Evolutionary conservation across 1,140 invertebrate species (phyloP).

Genomic region (Magallana angulata): DNA sequence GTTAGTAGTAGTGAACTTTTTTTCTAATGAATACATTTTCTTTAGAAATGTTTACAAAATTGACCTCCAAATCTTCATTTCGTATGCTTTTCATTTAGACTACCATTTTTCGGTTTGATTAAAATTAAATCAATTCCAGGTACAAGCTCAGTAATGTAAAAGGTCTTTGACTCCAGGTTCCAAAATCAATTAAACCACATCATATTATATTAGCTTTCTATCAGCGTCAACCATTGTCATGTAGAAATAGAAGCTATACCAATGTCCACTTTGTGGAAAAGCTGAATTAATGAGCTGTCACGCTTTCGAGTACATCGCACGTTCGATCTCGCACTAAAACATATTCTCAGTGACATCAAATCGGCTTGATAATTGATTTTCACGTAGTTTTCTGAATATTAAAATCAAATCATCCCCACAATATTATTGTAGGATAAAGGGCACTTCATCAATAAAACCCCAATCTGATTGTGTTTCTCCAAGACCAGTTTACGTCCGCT

Average conservation of each 20-base stretch:
- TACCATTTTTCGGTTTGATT: too few species aligned
- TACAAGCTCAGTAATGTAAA: too few species aligned
- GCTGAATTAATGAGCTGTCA: neutral
- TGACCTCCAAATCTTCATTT: too few species aligned
- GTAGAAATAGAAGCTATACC: neutral
- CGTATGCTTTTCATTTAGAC: too few species aligned
- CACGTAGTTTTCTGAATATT: conserved; percentile 25
- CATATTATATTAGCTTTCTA: neutral
- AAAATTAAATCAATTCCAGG: too few species aligned
- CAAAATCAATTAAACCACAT: neutral
- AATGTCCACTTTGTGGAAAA: neutral
- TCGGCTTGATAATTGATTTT: conserved; percentile 24
- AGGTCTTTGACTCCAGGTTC: neutral
- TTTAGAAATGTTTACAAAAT: too few species aligned
- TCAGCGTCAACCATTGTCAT: neutral
- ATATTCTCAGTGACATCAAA: neutral
- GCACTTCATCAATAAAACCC: neutral
- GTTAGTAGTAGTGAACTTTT: too few species aligned
- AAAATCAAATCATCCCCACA: conserved; percentile 33
- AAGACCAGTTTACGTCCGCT: neutral
- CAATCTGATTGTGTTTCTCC: neutral
- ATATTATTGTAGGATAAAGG: conserved; percentile 2
- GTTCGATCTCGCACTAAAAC: neutral
- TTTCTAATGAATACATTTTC: too few species aligned
- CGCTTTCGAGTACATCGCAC: neutral